Evolutionary conservation across 1,140 invertebrate species (phyloP), one percentile per base, ranked within the genome.

Genomic region (Zaprionus gabonicus): DNA sequence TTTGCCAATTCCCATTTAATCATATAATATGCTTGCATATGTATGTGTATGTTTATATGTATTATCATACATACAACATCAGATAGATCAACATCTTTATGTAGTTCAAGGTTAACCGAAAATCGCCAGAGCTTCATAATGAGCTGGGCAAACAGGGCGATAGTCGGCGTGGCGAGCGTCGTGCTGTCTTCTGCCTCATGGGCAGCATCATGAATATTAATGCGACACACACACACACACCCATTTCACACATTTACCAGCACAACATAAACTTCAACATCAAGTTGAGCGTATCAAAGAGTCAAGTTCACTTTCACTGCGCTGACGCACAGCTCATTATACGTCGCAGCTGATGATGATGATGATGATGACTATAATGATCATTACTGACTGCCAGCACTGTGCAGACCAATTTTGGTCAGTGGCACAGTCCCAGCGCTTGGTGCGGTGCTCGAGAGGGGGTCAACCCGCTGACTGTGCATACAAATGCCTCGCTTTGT

Each of bases 251-350:
- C 41, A 46, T 10, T 13, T 46, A 17, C 10, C 44, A 10, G 20
- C 23, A 38, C n/a, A 68, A 62, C 69, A 64, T 41, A 25, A 55
- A 27, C 34, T 68, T 76, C 72, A 79, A 60, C 84, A 75, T 36
- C 65, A 65, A 64, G 20, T 44, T 64, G 60, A 62, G 71, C 58
- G 17, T 36, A 49, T 49, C 56, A 73, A 81, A 79, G 81, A 88
- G 85, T 90, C 85, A 90, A 90, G 85, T 90, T 90, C 85, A 90
- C 85, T 90, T 90, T 90, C 85, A 90, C 85, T 90, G 28, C 27
- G 63, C 69, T 76, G 84, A 87, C 84, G 85, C 84, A 87, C 71
- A 64, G 10, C 38, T 71, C 25, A 57, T 46, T 34, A 63, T 23
- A 20, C 20, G 36, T 55, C 36, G 51, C 49, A 59, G n/a, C 59